Evolutionary conservation across 2,113 vertebrate species (phyloP).

Genomic region (Dolichotis patagonum): DNA sequence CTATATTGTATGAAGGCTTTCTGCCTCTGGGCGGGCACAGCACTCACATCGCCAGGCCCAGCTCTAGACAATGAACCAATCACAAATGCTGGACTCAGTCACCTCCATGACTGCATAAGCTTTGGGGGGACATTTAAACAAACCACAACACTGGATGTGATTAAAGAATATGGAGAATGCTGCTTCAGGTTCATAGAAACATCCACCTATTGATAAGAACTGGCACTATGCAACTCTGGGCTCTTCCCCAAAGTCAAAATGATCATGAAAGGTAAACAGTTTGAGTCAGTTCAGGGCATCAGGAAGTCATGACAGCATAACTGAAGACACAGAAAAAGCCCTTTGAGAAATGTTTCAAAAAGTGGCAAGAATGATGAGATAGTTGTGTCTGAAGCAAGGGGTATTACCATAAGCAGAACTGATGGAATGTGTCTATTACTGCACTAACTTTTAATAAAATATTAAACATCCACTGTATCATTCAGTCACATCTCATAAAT

Average conservation of each 20-base stretch:
- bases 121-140: no score
- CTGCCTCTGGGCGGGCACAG: no score
- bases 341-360: background rate
- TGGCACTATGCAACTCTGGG: background rate
- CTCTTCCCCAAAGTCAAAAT: background rate
- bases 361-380: background rate
- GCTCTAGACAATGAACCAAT: no score
- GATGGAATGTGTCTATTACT: background rate
- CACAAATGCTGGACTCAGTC: no score
- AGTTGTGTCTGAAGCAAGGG: background rate
- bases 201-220: background rate
- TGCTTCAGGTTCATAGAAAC: background rate
- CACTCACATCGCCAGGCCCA: no score
- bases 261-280: background rate
- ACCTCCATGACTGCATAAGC: no score
- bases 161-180: background rate
- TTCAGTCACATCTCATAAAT: background rate
- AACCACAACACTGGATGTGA: background rate
- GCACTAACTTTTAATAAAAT: background rate
- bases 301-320: background rate
- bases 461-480: background rate
- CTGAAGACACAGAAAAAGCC: background rate
- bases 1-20: no score
- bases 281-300: background rate
- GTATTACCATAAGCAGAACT: no score